Base-by-base conservation (phyloP, 2,797 vertebrate genomes). In the Muscicapa striata region DNA sequence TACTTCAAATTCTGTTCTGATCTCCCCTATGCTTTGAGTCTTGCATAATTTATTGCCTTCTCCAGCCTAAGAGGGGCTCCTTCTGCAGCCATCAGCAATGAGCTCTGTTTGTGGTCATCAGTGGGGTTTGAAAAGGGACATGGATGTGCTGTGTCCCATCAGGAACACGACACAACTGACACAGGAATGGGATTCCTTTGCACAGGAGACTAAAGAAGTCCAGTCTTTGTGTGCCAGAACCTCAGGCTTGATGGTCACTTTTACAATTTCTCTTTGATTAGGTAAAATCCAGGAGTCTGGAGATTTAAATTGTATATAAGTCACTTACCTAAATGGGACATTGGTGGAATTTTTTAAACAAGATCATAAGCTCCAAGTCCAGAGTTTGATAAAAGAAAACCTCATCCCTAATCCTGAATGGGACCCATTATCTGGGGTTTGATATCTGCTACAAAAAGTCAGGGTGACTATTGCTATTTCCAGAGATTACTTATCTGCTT, bases 131-230 rank as follows among this genome's bases (percentile, higher is more conserved):
- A 48, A 19, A 34, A 21, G 61, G 21, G 75, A 8, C 41, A 1
- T 1, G 58, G 57, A 18, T 30, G 43, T 74, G 83, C 66, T 46
- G 16, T 58, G 58, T 80, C 72, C 78, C 11, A 0, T 17, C 63
- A 66, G 74, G 63, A 89, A 3, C 51, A 17, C 0, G 0, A 13
- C n/a, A 18, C 38, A 11, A 0, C 32, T 46, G 21, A 11, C 34
- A 32, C 32, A 6, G 46, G 1, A 3, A 3, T 40, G 49, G 10
- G 18, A 57, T 15, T 51, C 6, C 3, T 84, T 45, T 9, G 48
- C n/a, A 23, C 24, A 43, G 51, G 45, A 74, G 57, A 4, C 13
- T 46, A 57, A 13, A 41, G 36, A 30, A 8, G 5, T 34, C 51
- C 74, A 30, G 21, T 15, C 7, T 32, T 22, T 29, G 54, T 24